Base-by-base conservation (phyloP, 2,113 vertebrate genomes). In the Leuciscus idus region DNA sequence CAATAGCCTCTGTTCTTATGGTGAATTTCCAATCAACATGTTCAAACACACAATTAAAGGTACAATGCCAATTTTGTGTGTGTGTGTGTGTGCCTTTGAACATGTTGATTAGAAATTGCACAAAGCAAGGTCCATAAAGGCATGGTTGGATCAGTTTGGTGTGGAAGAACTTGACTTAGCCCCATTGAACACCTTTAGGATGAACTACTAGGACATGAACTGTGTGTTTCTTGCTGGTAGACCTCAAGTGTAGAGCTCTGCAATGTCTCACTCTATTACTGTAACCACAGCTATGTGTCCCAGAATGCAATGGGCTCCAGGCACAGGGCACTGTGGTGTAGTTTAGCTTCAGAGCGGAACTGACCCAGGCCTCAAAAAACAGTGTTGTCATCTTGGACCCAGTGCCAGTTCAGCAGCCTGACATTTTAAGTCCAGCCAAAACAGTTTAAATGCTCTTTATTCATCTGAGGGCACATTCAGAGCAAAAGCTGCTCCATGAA, bases 201-300 rank as follows among this genome's bases (percentile, higher is more conserved):
- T 21, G 19, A 57, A 21, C 55, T 57, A 2, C 55, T 7, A 57
- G 55, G 55, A 21, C 55, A 57, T 57, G 55, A 23, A 57, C 55
- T 7, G 43, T 83, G 50, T 30, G 30, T 55, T 55, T 39, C 39
- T 72, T 50, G 12, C 57, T 43, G 43, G 7, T 39, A 48, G 81
- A 78, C 62, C 62, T 88, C 43, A 84, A 86, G 81, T 87, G 57
- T 83, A 70, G 28, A 84, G 81, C 73, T 89, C 78, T 86, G 78
- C 80, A 64, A 81, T 74, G 79, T 85, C 80, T 85, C 76, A 28
- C 62, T 83, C 64, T 77, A n/a, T 80, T 43, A 66, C 72, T 70
- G 59, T 43, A 83, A 46, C 73, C 83, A 70, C 72, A 88, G 62
- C 30, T 79, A 66, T 87, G 81, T 86, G 84, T 87, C 80, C 80